Conservation (phyloP, 2,888 invertebrate species). For the Drepana falcataria region DNA sequence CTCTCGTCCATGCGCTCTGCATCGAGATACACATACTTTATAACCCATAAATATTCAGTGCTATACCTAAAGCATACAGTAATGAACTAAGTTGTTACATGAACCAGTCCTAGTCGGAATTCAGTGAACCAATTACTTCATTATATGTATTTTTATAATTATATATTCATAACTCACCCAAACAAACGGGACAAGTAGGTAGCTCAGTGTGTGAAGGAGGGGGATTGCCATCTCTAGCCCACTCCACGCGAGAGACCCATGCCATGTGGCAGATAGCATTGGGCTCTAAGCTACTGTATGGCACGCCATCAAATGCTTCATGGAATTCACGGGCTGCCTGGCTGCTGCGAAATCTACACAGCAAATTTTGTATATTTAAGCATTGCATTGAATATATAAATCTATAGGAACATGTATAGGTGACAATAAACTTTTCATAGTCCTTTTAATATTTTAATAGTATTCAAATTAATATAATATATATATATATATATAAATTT, state of each 20-base stretch:
- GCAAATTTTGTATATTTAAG: too few relatives aligned
- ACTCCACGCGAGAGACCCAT: slow-evolving; percentile 96
- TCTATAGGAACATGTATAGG: too few relatives aligned
- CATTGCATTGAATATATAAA: too few relatives aligned
- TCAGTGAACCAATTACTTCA: too few relatives aligned
- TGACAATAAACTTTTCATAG: too few relatives aligned
- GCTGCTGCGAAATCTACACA: slow-evolving; percentile 84
- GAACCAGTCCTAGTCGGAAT: too few relatives aligned
- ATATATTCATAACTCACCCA: slow-evolving; percentile 58
- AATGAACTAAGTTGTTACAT: too few relatives aligned
- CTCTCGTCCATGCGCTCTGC: slow-evolving; percentile 98
- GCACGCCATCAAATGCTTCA: slow-evolving; percentile 92
- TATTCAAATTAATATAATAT: too few relatives aligned
- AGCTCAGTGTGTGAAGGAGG: slow-evolving; percentile 92
- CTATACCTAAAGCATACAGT: too few relatives aligned
- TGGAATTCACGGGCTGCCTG: slow-evolving; percentile 94
- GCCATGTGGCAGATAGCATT: slow-evolving; percentile 95
- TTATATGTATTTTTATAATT: too few relatives aligned
- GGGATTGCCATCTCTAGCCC: slow-evolving; percentile 85
- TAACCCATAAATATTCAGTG: not conserved
- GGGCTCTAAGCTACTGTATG: slow-evolving; percentile 95
- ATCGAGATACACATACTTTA: not conserved
- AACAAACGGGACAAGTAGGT: slow-evolving; percentile 97
- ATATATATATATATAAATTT: too few relatives aligned
- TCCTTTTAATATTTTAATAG: too few relatives aligned